Base-by-base conservation (phyloP, 2,113 vertebrate genomes). In the Corvus hawaiiensis region DNA sequence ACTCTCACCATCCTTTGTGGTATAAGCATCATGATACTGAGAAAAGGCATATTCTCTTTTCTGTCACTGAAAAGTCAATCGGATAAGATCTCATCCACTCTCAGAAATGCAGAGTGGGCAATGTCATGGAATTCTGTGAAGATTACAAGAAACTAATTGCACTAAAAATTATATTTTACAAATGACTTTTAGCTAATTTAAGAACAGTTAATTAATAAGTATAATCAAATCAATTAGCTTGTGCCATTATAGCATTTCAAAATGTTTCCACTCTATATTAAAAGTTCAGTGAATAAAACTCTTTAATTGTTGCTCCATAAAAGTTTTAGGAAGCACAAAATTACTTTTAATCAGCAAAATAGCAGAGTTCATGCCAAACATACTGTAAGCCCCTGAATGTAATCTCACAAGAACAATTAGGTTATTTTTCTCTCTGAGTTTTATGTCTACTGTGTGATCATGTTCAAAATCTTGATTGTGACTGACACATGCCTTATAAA, bases 251-350 rank as follows among this genome's bases (percentile, higher is more conserved):
- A 82, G 61, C 0, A 0, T 93, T 94, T 79, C 32, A 91, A 56
- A 95, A 76, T 63, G 13, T 66, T 89, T 87, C 66, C 24, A 87
- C 23, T 85, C 44, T 76, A 5, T 61, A 87, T 79, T 84, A 91
- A 78, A 94, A 91, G 56, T 92, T 94, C 32, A 79, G 61, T 79
- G 84, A 81, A 77, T 71, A 87, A 75, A 77, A 35, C 20, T 68
- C 32, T 69, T 94, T 79, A 93, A 91, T 85, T 11, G 3, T 66
- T 62, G 18, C 27, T 91, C 62, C 54, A 49, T 94, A 55, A 69
- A 89, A 89, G 51, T 79, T 96, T 91, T 77, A 95, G 41, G 62
- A 94, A 89, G 66, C 33, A 62, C 39, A 93, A 80, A 95, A 95
- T 82, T 76, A 82, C 28, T 95, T 96, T 91, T 75, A 83, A 82